Conservation (phyloP, 2,797 vertebrate species). For the Labeo calbasu region DNA sequence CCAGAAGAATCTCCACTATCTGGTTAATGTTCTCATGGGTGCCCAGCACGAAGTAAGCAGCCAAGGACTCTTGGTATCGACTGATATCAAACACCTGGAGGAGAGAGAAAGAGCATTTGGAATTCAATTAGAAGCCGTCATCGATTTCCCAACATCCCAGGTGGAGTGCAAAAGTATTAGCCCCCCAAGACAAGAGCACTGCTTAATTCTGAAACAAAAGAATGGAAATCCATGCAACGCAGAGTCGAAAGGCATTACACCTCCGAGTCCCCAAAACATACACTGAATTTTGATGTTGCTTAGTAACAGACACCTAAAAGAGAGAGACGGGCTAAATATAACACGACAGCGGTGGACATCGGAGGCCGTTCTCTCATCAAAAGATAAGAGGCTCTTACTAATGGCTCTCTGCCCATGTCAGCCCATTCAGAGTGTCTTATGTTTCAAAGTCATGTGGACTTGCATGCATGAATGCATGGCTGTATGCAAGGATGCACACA, state of each 20-base stretch:
- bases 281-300: slow-evolving; percentile 67
- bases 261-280: slow-evolving; percentile 56
- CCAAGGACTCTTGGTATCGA: slow-evolving; percentile 97
- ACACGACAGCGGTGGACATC: slow-evolving; percentile 40
- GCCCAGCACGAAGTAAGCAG: slow-evolving; percentile 95
- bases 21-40: slow-evolving; percentile 98
- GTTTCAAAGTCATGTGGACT: slow-evolving; percentile 46
- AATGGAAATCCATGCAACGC: slow-evolving; percentile 45
- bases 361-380: slow-evolving; percentile 51
- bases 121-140: slow-evolving; percentile 43
- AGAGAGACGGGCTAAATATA: slow-evolving; percentile 61
- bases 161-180: slow-evolving; percentile 33
- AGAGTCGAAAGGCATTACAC: slow-evolving; percentile 53
- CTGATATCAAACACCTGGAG: slow-evolving; percentile 93
- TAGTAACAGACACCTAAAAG: slow-evolving; percentile 63
- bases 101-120: slow-evolving; percentile 43
- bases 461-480: neutral
- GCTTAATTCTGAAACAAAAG: slow-evolving; percentile 55
- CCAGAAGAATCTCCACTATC: slow-evolving; percentile 95
- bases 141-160: slow-evolving; percentile 32
- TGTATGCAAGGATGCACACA: neutral
- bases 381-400: slow-evolving; percentile 46
- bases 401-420: slow-evolving; percentile 38
- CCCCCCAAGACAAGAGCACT: neutral
- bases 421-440: slow-evolving; percentile 34